Percentiles rank a stretch among this genome's conserved stretches.
These are phyloP conservation scores for Xylocopa sonorina DNA, from an alignment of 1,140 invertebrate genomes.

Conservation along the genomic window DNA sequence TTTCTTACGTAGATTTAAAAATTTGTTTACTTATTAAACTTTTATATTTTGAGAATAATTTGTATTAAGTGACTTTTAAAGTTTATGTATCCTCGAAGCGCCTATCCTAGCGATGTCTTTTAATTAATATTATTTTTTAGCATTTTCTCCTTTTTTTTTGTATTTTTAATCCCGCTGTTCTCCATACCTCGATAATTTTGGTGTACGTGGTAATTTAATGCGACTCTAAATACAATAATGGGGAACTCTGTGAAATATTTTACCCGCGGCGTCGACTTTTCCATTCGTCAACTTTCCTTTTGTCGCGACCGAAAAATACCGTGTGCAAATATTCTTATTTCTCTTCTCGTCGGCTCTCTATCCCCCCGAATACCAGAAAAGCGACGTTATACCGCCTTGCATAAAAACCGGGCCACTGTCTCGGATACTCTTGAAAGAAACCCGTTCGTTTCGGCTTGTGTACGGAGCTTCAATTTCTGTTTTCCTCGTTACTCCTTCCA, in stretches of 20 bases:
- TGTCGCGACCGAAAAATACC: conserved; percentile 72
- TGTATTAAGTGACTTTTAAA: conserved; percentile 77
- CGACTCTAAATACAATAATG: conserved; percentile 39
- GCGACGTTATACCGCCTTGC: conserved; percentile 62
- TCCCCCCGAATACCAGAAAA: conserved; percentile 67
- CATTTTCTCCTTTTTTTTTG: conserved; percentile 27
- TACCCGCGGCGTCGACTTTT: conserved; percentile 47
- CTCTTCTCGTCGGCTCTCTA: neutral
- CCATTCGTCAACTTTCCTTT: neutral
- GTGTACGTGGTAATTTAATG: conserved; percentile 46
- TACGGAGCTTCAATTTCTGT: conserved; percentile 28
- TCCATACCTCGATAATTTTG: conserved; percentile 23
- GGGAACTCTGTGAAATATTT: conserved; percentile 51
- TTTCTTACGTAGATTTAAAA: conserved; percentile 79
- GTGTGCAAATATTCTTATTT: conserved; percentile 62
- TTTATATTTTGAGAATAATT: conserved; percentile 79
- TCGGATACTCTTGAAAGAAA: conserved; percentile 25
- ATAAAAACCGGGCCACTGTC: conserved; percentile 25
- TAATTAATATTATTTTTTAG: conserved; percentile 69
- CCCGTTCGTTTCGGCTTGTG: conserved; percentile 39
- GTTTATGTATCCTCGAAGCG: conserved; percentile 78
- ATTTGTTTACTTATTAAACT: conserved; percentile 76
- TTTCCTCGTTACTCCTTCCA: neutral
- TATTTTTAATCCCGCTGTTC: conserved; percentile 23
- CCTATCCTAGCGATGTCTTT: conserved; percentile 78